Percentiles rank a stretch among this genome's conserved stretches.
These are phyloP conservation scores for Dicerorhinus sumatrensis DNA, from an alignment of 2,113 vertebrate species.

Conservation along the genomic window DNA sequence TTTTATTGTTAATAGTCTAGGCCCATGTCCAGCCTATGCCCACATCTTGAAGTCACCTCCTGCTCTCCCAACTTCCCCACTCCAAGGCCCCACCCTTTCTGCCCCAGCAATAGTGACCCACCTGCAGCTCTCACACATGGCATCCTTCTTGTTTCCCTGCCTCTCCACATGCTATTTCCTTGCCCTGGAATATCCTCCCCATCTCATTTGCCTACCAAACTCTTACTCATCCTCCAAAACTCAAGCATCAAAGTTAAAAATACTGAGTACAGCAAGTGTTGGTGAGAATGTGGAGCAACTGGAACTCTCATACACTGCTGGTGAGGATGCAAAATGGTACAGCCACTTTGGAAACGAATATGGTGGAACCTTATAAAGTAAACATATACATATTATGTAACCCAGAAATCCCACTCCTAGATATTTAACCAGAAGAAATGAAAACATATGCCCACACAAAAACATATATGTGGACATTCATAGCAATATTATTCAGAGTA, in stretches of 20 bases:
- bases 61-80: background rate
- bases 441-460: background rate
- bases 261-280: background rate
- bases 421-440: background rate
- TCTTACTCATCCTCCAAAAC: background rate
- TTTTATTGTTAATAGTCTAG: background rate
- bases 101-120: background rate
- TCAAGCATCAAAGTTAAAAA: background rate
- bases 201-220: background rate
- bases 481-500: background rate
- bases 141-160: too few relatives aligned
- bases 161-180: background rate
- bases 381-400: accelerated
- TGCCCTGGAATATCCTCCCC: background rate
- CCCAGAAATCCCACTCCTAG: background rate
- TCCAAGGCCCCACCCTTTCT: too few relatives aligned
- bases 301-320: accelerated
- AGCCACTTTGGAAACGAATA: background rate
- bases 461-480: background rate
- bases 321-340: accelerated
- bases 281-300: accelerated
- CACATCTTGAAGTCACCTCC: background rate
- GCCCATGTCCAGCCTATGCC: background rate
- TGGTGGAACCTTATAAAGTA: background rate
- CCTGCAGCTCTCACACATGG: background rate